These are phyloP conservation scores for Seladonia tumulorum DNA, from an alignment of 2,888 invertebrate genomes.

Conservation along the genomic window DNA sequence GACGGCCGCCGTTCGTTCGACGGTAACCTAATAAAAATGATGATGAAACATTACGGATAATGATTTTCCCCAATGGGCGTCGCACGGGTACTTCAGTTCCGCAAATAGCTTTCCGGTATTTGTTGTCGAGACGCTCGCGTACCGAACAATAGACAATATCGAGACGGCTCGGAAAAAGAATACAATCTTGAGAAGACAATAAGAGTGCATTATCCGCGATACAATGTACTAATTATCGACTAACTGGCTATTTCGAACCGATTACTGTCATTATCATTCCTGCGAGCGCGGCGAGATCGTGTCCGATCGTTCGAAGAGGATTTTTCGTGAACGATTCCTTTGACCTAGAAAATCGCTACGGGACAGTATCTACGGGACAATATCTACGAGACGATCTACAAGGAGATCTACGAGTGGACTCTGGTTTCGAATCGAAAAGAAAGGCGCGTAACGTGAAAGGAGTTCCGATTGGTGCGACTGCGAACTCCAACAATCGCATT, in stretches of 20 bases:
- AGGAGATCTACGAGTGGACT: not conserved
- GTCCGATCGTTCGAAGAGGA: constrained; percentile 9
- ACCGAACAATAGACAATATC: constrained; percentile 17
- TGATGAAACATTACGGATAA: not conserved
- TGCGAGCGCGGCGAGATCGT: constrained; percentile 9
- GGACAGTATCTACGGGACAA: not conserved
- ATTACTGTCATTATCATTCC: constrained; percentile 44
- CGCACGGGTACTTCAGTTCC: not conserved
- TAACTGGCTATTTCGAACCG: constrained; percentile 35
- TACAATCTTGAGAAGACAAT: constrained; percentile 8
- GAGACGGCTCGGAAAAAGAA: not conserved
- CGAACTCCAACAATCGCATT: not conserved
- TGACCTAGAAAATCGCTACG: not conserved
- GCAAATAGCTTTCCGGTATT: constrained; percentile 20
- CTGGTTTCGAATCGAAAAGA: not conserved
- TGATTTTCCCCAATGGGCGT: not conserved
- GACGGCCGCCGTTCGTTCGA: not conserved
- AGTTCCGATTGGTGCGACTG: not conserved
- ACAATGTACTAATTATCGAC: constrained; percentile 42
- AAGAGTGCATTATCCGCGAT: constrained; percentile 41
- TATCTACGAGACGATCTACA: not conserved
- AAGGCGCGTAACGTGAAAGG: not conserved
- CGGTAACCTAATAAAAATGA: constrained; percentile 1
- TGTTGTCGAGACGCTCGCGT: not conserved
- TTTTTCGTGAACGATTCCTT: not conserved